Conservation (phyloP, 2,888 invertebrate species). For the Tipula lateralis region DNA sequence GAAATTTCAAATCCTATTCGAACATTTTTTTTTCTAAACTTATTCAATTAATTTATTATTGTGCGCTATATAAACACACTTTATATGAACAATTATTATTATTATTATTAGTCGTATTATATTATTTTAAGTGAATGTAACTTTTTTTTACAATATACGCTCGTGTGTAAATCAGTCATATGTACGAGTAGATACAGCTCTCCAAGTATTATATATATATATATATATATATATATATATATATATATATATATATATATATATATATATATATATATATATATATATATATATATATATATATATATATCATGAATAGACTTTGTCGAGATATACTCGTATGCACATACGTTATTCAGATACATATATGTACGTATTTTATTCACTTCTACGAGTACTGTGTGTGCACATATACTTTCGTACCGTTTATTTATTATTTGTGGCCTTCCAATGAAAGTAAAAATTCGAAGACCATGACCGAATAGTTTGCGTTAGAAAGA, state of each 20-base stretch:
- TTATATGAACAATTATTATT: neutral
- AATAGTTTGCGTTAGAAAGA: slow-evolving; percentile 24
- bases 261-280: neutral
- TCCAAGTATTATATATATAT: neutral
- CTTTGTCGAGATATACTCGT: neutral
- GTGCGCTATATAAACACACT: neutral
- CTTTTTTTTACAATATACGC: neutral
- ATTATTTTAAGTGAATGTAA: slow-evolving; percentile 14
- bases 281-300: neutral
- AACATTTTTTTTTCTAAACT: neutral
- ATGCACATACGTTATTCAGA: neutral
- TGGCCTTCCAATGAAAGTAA: slow-evolving; percentile 24
- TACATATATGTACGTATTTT: neutral
- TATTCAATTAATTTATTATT: slow-evolving; percentile 19
- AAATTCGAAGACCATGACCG: slow-evolving; percentile 24
- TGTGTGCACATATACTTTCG: no score
- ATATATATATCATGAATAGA: neutral
- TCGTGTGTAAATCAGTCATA: neutral
- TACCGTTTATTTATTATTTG: neutral
- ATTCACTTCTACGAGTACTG: neutral
- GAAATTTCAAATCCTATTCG: slow-evolving; percentile 19
- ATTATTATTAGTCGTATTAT: neutral
- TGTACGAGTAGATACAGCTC: neutral
- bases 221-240: neutral
- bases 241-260: neutral